Conservation (phyloP, 2,113 vertebrate species). For the Osmerus mordax region DNA sequence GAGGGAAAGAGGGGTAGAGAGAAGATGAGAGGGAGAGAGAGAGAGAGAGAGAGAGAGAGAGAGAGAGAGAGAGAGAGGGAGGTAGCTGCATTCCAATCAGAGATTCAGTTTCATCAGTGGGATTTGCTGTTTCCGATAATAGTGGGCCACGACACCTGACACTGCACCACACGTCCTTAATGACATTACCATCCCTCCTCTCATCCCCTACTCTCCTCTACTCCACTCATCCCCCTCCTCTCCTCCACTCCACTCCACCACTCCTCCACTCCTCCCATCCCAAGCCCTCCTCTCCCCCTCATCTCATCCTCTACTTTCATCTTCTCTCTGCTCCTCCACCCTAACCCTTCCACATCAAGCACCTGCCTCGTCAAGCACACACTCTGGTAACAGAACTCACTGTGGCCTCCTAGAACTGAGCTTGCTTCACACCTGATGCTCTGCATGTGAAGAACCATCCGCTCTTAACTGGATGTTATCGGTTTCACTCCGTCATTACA, state of each 20-base stretch:
- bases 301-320: neutral
- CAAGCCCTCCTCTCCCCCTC: neutral
- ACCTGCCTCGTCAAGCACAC: no score
- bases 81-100: neutral
- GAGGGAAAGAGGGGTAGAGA: neutral
- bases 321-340: neutral
- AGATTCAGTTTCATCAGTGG: constrained; percentile 34
- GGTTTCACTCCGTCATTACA: no score
- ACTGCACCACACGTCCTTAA: neutral
- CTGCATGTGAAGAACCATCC: no score
- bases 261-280: neutral
- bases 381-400: no score
- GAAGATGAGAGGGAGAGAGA: neutral
- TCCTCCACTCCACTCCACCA: neutral
- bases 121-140: constrained; percentile 29
- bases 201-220: neutral
- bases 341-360: neutral
- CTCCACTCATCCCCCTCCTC: neutral
- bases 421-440: no score
- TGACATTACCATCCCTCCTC: neutral
- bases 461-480: no score
- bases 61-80: neutral
- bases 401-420: no score
- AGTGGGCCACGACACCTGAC: constrained; percentile 22
- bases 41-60: neutral